A percentile compares a stretch with the other conserved stretches of the same genome.
Evolutionary conservation across 2,797 vertebrate species (phyloP).

Genomic region (Potorous gilbertii): DNA sequence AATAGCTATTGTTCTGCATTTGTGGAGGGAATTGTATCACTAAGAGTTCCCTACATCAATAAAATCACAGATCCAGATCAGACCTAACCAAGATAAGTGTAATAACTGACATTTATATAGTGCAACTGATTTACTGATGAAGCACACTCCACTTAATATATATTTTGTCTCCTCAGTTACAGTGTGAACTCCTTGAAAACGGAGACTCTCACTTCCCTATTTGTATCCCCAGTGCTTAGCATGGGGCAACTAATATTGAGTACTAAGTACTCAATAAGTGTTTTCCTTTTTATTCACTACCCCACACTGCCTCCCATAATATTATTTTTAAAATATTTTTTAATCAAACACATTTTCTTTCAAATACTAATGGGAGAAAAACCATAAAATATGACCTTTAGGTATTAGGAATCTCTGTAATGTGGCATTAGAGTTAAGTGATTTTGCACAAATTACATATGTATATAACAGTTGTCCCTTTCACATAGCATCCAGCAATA

Average conservation of each 20-base stretch:
- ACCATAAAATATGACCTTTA: background rate
- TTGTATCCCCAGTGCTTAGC: background rate
- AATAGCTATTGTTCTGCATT: background rate
- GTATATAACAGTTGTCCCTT: background rate
- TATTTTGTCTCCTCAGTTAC: background rate
- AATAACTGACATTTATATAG: background rate
- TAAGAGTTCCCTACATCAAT: background rate
- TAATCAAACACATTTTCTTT: background rate
- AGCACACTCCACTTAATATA: background rate
- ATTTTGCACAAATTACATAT: background rate
- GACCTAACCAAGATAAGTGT: background rate
- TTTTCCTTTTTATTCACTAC: background rate
- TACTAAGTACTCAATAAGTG: background rate
- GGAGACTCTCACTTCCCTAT: background rate
- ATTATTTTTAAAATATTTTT: background rate
- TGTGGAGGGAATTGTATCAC: background rate
- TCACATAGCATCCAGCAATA: background rate
- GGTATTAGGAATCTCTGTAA: background rate
- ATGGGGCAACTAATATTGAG: background rate
- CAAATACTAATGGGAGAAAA: background rate
- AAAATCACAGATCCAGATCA: background rate
- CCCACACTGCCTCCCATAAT: background rate
- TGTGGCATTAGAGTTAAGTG: background rate
- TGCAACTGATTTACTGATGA: background rate
- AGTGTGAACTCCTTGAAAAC: background rate